Conservation (phyloP, 2,888 invertebrate genomes). For the Julus scandinavius region DNA sequence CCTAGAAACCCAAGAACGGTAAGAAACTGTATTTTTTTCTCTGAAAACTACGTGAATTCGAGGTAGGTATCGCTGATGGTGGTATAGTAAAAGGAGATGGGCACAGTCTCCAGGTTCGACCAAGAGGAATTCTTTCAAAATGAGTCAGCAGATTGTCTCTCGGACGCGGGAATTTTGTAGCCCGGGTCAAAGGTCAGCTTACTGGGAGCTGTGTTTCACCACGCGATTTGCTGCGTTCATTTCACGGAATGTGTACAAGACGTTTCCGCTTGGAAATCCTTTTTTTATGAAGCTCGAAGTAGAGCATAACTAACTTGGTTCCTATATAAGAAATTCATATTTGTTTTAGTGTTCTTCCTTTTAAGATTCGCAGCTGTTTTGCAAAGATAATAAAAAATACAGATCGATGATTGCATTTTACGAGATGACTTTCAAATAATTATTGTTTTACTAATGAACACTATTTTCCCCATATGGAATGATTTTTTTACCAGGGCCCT, state of each 20-base stretch:
- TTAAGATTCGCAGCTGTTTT: no score
- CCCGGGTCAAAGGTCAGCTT: background rate
- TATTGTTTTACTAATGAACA: no score
- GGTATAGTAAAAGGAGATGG: background rate
- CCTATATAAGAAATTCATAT: no score
- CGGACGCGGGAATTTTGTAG: background rate
- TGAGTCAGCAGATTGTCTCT: background rate
- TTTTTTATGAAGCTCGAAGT: background rate
- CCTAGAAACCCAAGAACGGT: background rate
- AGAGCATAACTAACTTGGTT: no score
- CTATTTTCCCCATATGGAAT: no score
- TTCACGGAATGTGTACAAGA: background rate
- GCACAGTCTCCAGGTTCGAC: background rate
- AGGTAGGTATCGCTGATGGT: background rate
- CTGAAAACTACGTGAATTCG: background rate
- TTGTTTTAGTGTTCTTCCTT: no score
- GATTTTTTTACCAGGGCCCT: no score
- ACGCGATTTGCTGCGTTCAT: no score
- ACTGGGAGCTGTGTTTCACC: background rate
- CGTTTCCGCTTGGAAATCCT: background rate
- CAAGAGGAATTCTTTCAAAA: background rate
- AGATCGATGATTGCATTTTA: no score
- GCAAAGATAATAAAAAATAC: no score
- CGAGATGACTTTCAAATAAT: no score
- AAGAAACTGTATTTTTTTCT: background rate